Evolutionary conservation across 2,797 vertebrate species (phyloP).

Genomic region (Brachyalestes nurse): DNA sequence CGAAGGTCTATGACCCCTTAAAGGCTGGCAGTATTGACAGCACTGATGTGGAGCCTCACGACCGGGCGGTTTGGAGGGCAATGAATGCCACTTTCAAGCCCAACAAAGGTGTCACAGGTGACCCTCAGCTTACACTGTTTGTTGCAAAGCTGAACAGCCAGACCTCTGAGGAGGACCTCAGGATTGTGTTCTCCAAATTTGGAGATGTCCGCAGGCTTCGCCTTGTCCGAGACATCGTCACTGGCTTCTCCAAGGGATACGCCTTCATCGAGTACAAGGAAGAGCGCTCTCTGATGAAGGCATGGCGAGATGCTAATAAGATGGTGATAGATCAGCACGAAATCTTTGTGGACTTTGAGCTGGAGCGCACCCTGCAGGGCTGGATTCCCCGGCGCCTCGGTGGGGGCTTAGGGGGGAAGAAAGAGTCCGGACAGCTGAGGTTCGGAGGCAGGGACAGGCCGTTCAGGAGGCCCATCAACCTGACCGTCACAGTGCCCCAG

Average conservation of each 20-base stretch:
- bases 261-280: constrained; percentile 94
- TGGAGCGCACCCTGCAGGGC: constrained; percentile 89
- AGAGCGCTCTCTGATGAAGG: constrained; percentile 85
- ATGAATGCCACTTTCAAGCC: constrained; percentile 89
- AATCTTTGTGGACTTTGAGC: constrained; percentile 92
- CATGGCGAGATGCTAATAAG: constrained; percentile 90
- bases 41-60: constrained; percentile 92
- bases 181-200: constrained; percentile 88
- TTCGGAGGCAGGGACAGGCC: constrained; percentile 95
- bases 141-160: constrained; percentile 88
- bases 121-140: constrained; percentile 90
- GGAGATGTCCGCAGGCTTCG: constrained; percentile 88
- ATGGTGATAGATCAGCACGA: constrained; percentile 92
- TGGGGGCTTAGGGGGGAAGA: constrained; percentile 93
- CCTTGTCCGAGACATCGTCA: constrained; percentile 90
- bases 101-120: constrained; percentile 89
- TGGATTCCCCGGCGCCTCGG: constrained; percentile 94
- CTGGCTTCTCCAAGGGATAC: constrained; percentile 92
- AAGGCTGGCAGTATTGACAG: constrained; percentile 98
- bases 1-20: constrained; percentile 90
- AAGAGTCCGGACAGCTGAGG: constrained; percentile 94
- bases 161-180: constrained; percentile 90
- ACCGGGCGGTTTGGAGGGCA: constrained; percentile 90
- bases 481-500: constrained; percentile 73
- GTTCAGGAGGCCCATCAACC: constrained; percentile 92